Base-by-base conservation (phyloP, 64 coral and sea anemone genomes). In the Porites lutea region DNA sequence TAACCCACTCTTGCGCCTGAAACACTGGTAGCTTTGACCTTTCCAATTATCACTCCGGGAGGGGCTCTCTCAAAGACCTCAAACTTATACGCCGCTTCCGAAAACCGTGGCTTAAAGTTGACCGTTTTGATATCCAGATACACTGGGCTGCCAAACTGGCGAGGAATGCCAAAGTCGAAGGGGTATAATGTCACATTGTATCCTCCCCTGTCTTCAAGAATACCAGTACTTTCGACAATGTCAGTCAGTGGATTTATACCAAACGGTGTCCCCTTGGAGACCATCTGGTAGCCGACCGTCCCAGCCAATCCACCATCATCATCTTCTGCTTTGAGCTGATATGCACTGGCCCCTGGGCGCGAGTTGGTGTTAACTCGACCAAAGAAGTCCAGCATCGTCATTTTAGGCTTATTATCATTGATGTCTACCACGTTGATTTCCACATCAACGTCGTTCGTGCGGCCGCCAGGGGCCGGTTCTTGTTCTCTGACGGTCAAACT, bases 361-460 rank as follows among this genome's bases (percentile, higher is more conserved):
- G 92, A 90, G 76, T 97, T 97, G 5, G 88, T 79, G 23, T 97
- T 97, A 6, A 94, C 95, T 2, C 46, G 73, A 23, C 74, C 95
- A 60, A 91, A 49, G 43, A 70, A 62, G 58, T 55, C 61, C 44
- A 52, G 22, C 18, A 50, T 58, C 3, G 74, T 62, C 51, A 93
- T 82, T 2, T 87, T 55, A 22, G 95, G 95, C 11, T 76, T 79
- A 37, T 97, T 86, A 23, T 97, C 92, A 8, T 97, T 97, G 16
- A 78, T 82, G 58, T 97, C 95, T 16, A 97, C 49, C 19, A 97
- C 95, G 66, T 89, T 91, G 6, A 97, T 90, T 71, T 97, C 95
- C 43, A 97, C 87, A 75, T 94, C 95, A 3, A 97, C 75, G 69
- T 94, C 77, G 65, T 91, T 97, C 0, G 89, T 88, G 53, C 88